Evolutionary conservation across 2,797 vertebrate species (phyloP).

Genomic region (Gastrophryne carolinensis): DNA sequence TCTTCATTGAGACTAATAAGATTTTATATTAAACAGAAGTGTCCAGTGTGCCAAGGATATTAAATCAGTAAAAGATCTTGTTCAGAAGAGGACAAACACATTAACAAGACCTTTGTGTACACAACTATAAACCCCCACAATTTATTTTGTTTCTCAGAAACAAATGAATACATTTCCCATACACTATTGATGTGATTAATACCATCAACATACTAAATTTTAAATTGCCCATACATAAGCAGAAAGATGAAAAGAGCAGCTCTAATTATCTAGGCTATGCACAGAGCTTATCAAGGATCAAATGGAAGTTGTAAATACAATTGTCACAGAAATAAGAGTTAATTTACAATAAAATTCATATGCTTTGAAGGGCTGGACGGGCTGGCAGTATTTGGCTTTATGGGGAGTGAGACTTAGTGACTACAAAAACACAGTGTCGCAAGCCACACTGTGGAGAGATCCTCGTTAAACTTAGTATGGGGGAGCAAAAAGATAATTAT

Average conservation of each 20-base stretch:
- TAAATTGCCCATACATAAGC: constrained; percentile 26
- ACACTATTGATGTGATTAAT: constrained; percentile 1
- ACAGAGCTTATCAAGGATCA: no score
- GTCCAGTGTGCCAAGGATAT: background rate
- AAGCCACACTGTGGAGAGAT: no score
- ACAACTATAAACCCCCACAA: background rate
- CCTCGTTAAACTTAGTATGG: no score
- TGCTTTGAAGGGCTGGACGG: no score
- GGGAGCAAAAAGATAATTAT: no score
- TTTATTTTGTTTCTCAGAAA: background rate
- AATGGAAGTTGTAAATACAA: no score
- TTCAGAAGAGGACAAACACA: background rate
- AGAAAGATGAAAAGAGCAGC: background rate
- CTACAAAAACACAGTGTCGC: no score
- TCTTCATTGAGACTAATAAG: constrained; percentile 30
- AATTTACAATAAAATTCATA: no score
- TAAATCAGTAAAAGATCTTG: constrained; percentile 1
- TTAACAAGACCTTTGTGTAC: background rate
- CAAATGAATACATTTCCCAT: background rate
- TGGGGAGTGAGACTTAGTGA: no score
- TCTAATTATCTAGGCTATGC: background rate
- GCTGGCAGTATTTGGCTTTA: no score
- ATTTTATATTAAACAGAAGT: constrained; percentile 29
- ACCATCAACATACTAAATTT: constrained; percentile 17
- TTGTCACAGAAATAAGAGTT: no score